Conservation (phyloP, 1,140 invertebrate species). For the Doryteuthis pealeii region DNA sequence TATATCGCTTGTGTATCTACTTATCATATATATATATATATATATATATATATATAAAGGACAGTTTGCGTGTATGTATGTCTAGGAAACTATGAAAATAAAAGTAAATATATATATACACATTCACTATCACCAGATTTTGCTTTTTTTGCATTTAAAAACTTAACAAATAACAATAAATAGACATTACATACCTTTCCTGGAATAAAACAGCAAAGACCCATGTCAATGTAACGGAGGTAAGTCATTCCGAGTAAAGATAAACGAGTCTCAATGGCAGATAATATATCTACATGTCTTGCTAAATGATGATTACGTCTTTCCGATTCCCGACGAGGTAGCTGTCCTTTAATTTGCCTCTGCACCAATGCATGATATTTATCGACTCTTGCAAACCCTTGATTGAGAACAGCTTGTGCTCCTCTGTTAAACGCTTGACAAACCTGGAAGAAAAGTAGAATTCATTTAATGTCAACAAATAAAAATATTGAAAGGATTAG, state of each 20-base stretch:
- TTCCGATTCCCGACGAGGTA: slow-evolving; percentile 87
- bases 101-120: too few relatives aligned
- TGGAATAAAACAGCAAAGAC: slow-evolving; percentile 88
- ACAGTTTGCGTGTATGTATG: too few relatives aligned
- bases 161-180: too few relatives aligned
- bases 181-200: slow-evolving; percentile 76
- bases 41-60: too few relatives aligned
- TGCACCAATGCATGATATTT: slow-evolving; percentile 71
- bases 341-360: slow-evolving; percentile 72
- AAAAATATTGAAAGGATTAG: too few relatives aligned
- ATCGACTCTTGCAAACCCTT: slow-evolving; percentile 80
- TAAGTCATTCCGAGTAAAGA: slow-evolving; percentile 92
- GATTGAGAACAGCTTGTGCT: slow-evolving; percentile 75
- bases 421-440: slow-evolving; percentile 77
- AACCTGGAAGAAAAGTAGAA: slow-evolving; percentile 66
- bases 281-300: slow-evolving; percentile 84
- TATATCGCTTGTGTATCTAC: too few relatives aligned
- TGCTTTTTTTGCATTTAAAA: too few relatives aligned
- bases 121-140: too few relatives aligned
- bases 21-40: too few relatives aligned
- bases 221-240: slow-evolving; percentile 79
- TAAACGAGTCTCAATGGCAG: slow-evolving; percentile 85
- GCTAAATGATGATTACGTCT: slow-evolving; percentile 79
- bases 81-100: too few relatives aligned
- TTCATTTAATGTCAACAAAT: too few relatives aligned